These are phyloP conservation scores for Drosophila pseudoananassae DNA, from an alignment of 1,140 invertebrate species.

Conservation along the genomic window DNA sequence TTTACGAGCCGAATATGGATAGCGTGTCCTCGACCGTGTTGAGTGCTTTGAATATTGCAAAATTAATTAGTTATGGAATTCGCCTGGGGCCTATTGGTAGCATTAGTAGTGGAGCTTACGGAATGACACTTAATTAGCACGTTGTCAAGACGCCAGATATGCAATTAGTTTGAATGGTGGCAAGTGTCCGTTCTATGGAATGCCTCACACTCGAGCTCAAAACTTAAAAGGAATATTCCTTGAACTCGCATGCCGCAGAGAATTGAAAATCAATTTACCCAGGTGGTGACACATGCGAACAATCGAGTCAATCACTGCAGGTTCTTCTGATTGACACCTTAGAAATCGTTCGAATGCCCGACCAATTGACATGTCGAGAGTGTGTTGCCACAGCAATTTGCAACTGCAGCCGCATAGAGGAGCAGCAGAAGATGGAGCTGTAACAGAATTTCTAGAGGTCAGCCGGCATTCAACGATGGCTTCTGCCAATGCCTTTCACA, in stretches of 20 bases:
- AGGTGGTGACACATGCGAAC: constrained; percentile 25
- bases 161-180: constrained; percentile 5
- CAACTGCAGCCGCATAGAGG: constrained; percentile 34
- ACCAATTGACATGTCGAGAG: constrained; percentile 25
- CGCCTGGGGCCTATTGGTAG: constrained; percentile 16
- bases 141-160: constrained; percentile 22
- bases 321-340: constrained; percentile 50
- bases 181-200: neutral
- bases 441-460: constrained; percentile 14
- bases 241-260: neutral
- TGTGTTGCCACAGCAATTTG: constrained; percentile 55
- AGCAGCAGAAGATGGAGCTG: constrained; percentile 1
- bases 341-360: constrained; percentile 17
- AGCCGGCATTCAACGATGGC: constrained; percentile 4
- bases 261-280: constrained; percentile 40
- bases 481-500: constrained; percentile 11
- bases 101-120: neutral
- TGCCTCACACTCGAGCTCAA: neutral
- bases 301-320: constrained; percentile 51
- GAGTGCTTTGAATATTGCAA: constrained; percentile 34
- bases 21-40: neutral
- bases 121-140: constrained; percentile 41
- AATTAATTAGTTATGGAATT: constrained; percentile 61
- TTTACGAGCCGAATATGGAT: constrained; percentile 14
- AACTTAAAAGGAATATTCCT: constrained; percentile 12